phyloP scores from a whole-genome alignment of 2,888 invertebrate genomes.

The Eupelmus urozonus region DNA sequence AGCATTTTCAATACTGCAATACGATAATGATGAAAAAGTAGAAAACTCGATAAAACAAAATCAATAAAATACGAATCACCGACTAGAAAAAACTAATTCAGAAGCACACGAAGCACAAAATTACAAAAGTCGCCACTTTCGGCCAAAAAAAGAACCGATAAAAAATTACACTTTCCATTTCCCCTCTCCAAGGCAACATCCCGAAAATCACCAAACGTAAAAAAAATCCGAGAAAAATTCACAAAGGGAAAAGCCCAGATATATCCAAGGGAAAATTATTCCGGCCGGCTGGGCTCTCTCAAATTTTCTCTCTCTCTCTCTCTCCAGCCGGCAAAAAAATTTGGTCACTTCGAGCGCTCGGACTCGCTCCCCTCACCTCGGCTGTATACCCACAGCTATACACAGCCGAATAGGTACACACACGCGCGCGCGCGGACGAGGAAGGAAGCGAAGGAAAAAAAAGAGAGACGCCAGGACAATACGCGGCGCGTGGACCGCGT shows the following conservation, averaged over 20 bases:
- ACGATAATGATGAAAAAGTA: too few relatives aligned
- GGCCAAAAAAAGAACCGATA: background rate
- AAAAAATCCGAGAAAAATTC: background rate
- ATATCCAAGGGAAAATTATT: constrained; percentile 26
- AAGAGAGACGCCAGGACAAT: too few relatives aligned
- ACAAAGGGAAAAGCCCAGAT: constrained; percentile 4
- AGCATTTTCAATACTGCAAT: too few relatives aligned
- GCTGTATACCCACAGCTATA: too few relatives aligned
- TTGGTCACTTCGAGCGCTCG: too few relatives aligned
- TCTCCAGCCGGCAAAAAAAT: too few relatives aligned
- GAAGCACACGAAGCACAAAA: background rate
- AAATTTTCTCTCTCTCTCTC: constrained; percentile 14
- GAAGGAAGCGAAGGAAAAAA: too few relatives aligned
- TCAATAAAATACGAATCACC: too few relatives aligned
- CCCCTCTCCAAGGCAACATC: background rate
- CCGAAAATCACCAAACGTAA: background rate
- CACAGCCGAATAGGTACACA: background rate
- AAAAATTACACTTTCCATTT: background rate
- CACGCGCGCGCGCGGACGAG: background rate
- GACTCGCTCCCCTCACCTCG: too few relatives aligned
- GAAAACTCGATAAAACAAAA: too few relatives aligned
- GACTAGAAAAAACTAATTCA: too few relatives aligned
- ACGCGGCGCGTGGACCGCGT: too few relatives aligned
- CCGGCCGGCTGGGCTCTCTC: constrained; percentile 16
- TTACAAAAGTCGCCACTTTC: background rate